Evolutionary conservation across 2,113 vertebrate genomes (phyloP).

Genomic region (Beaufortia kweichowensis): DNA sequence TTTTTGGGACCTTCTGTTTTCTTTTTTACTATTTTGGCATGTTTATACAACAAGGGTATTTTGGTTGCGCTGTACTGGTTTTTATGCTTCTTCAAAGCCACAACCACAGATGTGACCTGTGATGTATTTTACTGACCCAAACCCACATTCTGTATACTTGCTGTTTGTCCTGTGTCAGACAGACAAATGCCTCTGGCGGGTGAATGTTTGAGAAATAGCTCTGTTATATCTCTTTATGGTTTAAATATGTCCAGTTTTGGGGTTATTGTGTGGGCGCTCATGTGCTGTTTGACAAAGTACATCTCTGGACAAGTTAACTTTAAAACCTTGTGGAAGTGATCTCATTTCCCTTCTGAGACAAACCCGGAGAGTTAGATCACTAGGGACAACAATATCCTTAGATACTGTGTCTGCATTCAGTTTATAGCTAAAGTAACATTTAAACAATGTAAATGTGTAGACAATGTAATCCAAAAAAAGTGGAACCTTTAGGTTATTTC

Average conservation of each 20-base stretch:
- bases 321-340: constrained; percentile 42
- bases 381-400: not conserved
- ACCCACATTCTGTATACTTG: not conserved
- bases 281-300: not conserved
- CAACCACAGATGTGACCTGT: constrained; percentile 20
- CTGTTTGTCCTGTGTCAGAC: constrained; percentile 10
- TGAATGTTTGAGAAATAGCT: constrained; percentile 2
- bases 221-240: constrained; percentile 4
- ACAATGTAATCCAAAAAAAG: too few species aligned
- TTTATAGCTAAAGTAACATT: not conserved
- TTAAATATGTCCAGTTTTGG: not conserved
- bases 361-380: not conserved
- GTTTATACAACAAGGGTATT: not conserved
- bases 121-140: constrained; percentile 2
- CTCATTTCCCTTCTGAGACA: constrained; percentile 2
- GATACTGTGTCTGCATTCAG: not conserved
- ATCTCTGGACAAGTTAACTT: constrained; percentile 45
- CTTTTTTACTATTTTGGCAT: not conserved
- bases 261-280: constrained; percentile 9
- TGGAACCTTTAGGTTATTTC: too few species aligned
- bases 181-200: constrained; percentile 17
- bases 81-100: not conserved
- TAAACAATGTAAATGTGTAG: too few species aligned
- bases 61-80: not conserved
- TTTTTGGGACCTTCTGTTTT: too few species aligned